A percentile compares a stretch with the other conserved stretches of the same genome.
Conservation (phyloP, 1,140 invertebrate species). For the Zeugodacus cucurbitae region DNA sequence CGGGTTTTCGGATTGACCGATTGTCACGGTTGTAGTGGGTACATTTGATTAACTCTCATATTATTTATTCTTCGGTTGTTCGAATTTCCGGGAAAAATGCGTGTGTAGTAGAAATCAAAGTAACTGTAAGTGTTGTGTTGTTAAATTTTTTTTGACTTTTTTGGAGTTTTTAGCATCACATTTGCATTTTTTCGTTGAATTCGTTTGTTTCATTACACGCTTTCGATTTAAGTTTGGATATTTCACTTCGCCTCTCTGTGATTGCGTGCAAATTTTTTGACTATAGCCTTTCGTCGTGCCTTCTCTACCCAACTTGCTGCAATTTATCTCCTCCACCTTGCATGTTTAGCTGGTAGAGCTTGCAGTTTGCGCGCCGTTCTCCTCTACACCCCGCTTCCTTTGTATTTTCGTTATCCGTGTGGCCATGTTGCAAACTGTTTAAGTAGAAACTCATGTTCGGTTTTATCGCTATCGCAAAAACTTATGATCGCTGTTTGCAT, state of each 20-base stretch:
- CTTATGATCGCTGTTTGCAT: constrained; percentile 44
- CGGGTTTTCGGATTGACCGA: neutral
- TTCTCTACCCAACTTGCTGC: neutral
- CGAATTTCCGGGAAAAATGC: neutral
- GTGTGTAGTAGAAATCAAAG: neutral
- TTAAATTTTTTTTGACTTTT: neutral
- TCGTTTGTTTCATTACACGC: neutral
- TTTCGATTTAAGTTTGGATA: neutral
- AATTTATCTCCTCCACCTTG: neutral
- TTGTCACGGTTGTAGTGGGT: neutral
- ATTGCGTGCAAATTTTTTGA: neutral
- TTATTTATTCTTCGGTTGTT: neutral
- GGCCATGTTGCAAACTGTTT: constrained; percentile 40
- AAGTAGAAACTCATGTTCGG: constrained; percentile 44
- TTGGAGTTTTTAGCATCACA: neutral
- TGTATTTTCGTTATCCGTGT: constrained; percentile 1
- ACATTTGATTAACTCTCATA: constrained; percentile 8
- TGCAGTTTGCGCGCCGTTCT: neutral
- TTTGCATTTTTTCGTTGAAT: neutral
- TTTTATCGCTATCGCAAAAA: constrained; percentile 44
- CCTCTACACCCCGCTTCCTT: neutral
- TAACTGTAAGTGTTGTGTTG: neutral
- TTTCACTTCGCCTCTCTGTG: neutral
- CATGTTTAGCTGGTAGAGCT: no score
- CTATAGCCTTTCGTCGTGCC: neutral